Conservation (phyloP, 2,797 vertebrate species). For the Gymnopithys bicolor region DNA sequence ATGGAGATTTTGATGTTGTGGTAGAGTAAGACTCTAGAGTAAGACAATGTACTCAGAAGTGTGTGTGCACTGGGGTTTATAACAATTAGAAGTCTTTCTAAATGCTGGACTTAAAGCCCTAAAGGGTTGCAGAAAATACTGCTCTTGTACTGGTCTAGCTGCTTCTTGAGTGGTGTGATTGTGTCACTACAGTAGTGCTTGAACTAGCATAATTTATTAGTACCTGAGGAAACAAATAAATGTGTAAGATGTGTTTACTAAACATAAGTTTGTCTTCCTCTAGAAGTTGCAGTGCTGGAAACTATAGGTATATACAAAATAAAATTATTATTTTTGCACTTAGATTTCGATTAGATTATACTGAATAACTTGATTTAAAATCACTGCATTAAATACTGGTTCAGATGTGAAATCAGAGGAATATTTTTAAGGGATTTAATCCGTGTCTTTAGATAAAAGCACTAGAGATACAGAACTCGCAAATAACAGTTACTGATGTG, state of each 20-base stretch:
- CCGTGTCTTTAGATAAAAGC: background rate
- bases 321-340: background rate
- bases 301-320: background rate
- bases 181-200: background rate
- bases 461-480: background rate
- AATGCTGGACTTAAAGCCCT: background rate
- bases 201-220: background rate
- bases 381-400: background rate
- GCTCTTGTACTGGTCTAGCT: background rate
- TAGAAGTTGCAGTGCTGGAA: background rate
- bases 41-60: background rate
- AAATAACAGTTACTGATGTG: background rate
- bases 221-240: background rate
- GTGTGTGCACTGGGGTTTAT: background rate
- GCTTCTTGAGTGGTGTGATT: accelerated
- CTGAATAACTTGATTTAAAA: background rate
- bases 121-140: background rate
- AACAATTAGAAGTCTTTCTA: background rate
- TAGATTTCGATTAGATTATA: background rate
- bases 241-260: background rate
- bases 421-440: background rate
- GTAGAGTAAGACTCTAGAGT: background rate
- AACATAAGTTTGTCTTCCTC: background rate
- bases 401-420: background rate
- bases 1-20: background rate